These are phyloP conservation scores for Otocyon megalotis DNA, from an alignment of 2,113 vertebrate species.

Conservation along the genomic window DNA sequence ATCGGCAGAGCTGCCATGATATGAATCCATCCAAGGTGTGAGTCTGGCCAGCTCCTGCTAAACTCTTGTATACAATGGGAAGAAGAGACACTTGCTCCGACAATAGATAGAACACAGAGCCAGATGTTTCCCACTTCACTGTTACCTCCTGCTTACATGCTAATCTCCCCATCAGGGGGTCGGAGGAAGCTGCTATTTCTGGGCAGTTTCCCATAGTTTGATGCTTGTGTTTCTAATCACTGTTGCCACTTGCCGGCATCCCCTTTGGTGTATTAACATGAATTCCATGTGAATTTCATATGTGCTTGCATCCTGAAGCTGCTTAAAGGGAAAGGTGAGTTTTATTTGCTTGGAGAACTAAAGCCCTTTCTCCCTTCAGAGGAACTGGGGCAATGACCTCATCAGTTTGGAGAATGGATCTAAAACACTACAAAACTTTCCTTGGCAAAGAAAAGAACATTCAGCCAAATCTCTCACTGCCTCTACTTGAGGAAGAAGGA, in stretches of 20 bases:
- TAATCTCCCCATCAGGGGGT: slow-evolving; percentile 21
- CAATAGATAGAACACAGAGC: not conserved
- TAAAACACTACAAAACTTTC: not conserved
- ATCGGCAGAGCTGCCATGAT: not conserved
- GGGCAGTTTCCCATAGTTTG: slow-evolving; percentile 35
- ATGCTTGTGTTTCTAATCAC: slow-evolving; percentile 29
- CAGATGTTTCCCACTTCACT: not conserved
- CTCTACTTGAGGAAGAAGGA: not conserved
- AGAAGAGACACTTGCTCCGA: not conserved
- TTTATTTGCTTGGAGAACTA: slow-evolving; percentile 19
- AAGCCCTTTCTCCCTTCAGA: not conserved
- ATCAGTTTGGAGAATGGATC: too few species aligned
- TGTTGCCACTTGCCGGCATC: not conserved
- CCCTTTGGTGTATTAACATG: slow-evolving; percentile 15
- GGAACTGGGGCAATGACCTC: not conserved
- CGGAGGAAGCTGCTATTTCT: slow-evolving; percentile 65
- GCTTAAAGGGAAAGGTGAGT: slow-evolving; percentile 34
- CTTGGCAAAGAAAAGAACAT: not conserved
- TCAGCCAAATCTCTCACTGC: not conserved
- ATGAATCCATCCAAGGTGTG: not conserved
- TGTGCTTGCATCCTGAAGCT: not conserved
- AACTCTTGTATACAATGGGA: not conserved
- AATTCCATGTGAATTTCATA: not conserved
- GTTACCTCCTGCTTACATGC: not conserved
- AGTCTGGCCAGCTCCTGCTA: not conserved